Evolutionary conservation across 1,140 invertebrate species (phyloP).

Genomic region (Apolygus lucorum): DNA sequence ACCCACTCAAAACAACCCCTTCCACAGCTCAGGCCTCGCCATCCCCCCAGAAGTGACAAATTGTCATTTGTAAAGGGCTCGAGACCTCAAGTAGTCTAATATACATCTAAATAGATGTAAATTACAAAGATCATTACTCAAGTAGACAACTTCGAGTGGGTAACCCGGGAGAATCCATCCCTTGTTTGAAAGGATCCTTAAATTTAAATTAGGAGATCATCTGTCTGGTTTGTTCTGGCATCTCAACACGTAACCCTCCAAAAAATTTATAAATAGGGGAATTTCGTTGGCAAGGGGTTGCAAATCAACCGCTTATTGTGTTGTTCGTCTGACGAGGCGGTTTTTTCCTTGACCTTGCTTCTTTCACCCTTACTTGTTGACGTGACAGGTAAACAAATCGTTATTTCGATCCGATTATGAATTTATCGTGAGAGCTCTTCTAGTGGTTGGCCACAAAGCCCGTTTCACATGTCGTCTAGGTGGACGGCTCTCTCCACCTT

Average conservation of each 20-base stretch:
- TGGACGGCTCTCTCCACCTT: too few species aligned
- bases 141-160: constrained; percentile 17
- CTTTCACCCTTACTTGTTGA: background rate
- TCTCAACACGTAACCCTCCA: background rate
- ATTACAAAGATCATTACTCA: constrained; percentile 28
- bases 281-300: background rate
- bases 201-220: constrained; percentile 11
- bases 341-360: background rate
- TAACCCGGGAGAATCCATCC: background rate
- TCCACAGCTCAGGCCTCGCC: background rate
- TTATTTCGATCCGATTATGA: background rate
- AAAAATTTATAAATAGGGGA: background rate
- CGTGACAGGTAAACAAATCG: background rate
- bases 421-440: background rate
- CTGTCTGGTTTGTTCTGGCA: background rate
- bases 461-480: too few species aligned
- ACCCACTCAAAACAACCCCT: constrained; percentile 5
- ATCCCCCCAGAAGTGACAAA: constrained; percentile 17
- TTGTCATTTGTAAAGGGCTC: constrained; percentile 6
- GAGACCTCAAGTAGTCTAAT: constrained; percentile 25
- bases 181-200: constrained; percentile 11
- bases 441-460: too few species aligned
- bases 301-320: background rate
- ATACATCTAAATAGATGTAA: constrained; percentile 30
- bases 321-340: background rate